Conservation (phyloP, 2,797 vertebrate genomes). For the Apogon talboti region DNA sequence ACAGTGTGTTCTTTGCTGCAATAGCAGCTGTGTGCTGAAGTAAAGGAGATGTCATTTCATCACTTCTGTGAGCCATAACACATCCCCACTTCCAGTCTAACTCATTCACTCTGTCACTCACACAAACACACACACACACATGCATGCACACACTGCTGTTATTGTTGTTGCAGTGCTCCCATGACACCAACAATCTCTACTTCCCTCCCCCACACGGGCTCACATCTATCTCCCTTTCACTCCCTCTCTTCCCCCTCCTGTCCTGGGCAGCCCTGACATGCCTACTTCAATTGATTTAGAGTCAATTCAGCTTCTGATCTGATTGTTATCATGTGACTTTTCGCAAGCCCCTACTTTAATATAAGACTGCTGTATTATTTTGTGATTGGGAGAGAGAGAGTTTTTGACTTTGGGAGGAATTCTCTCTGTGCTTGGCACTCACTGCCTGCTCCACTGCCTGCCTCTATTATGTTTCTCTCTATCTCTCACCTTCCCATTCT, state of each 20-base stretch:
- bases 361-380: slow-evolving; percentile 68
- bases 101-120: slow-evolving; percentile 74
- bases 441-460: slow-evolving; percentile 25
- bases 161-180: slow-evolving; percentile 88
- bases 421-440: slow-evolving; percentile 23
- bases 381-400: slow-evolving; percentile 41
- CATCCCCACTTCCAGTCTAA: slow-evolving; percentile 79
- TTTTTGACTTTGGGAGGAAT: slow-evolving; percentile 26
- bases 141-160: slow-evolving; percentile 83
- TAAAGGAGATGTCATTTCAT: slow-evolving; percentile 88
- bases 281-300: slow-evolving; percentile 83
- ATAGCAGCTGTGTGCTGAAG: slow-evolving; percentile 84
- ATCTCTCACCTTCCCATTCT: slow-evolving; percentile 40
- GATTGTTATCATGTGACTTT: slow-evolving; percentile 81
- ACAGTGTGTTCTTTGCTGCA: slow-evolving; percentile 78
- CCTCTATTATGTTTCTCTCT: slow-evolving; percentile 4
- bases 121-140: slow-evolving; percentile 56
- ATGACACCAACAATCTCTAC: slow-evolving; percentile 85
- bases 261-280: slow-evolving; percentile 79
- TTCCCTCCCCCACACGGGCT: slow-evolving; percentile 81
- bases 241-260: slow-evolving; percentile 73
- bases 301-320: slow-evolving; percentile 82
- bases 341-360: slow-evolving; percentile 67
- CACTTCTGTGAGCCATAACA: slow-evolving; percentile 85
- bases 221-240: slow-evolving; percentile 81